Percentiles rank a stretch among this genome's conserved stretches.
Evolutionary conservation across 1,140 invertebrate genomes (phyloP).

Genomic region (Ostrea edulis): DNA sequence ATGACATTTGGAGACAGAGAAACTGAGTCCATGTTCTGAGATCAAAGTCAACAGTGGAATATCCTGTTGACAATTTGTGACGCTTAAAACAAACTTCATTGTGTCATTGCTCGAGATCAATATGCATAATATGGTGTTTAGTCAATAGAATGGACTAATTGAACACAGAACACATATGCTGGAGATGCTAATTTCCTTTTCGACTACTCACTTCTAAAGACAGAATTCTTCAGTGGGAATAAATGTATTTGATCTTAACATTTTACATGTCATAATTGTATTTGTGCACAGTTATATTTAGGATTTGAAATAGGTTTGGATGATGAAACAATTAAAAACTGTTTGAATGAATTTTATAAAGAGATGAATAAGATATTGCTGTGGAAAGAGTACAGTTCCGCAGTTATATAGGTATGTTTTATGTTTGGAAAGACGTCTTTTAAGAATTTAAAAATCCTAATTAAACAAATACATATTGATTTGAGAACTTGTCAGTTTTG

Average conservation of each 20-base stretch:
- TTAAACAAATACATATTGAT: no score
- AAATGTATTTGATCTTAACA: not conserved
- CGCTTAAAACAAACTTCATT: slow-evolving; percentile 16
- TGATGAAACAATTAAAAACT: not conserved
- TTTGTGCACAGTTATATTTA: not conserved
- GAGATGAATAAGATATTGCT: not conserved
- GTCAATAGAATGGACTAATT: slow-evolving; percentile 31
- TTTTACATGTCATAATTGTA: not conserved
- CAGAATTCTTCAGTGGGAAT: not conserved
- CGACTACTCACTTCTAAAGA: not conserved
- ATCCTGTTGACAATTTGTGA: not conserved
- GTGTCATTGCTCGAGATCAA: not conserved
- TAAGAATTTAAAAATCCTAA: no score
- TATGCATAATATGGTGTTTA: not conserved
- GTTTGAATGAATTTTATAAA: not conserved
- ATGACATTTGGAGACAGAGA: not conserved
- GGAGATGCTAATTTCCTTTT: slow-evolving; percentile 8
- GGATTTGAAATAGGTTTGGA: not conserved
- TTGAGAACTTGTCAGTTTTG: no score
- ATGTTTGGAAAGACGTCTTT: no score
- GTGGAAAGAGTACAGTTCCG: no score
- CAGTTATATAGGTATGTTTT: no score
- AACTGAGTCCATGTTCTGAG: not conserved
- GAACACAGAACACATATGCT: not conserved
- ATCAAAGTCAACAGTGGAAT: not conserved